Conservation (phyloP, 1,140 invertebrate species). For the Bombus sylvicola region DNA sequence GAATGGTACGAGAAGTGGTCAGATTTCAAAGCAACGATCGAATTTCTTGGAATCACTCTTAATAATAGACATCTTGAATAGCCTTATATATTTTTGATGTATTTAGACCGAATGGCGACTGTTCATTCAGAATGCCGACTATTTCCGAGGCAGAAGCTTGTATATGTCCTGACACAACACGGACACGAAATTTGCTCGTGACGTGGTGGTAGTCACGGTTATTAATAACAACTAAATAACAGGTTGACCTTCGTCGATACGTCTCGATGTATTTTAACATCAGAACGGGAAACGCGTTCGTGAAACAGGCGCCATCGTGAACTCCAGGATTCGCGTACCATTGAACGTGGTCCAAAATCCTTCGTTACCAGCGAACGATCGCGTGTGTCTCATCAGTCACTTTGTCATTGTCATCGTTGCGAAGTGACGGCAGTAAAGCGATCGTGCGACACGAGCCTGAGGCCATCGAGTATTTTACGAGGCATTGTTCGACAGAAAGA, state of each 20-base stretch:
- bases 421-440: conserved; percentile 36
- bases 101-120: conserved; percentile 7
- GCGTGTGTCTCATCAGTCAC: not conserved
- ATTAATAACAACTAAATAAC: conserved; percentile 61
- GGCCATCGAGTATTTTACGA: conserved; percentile 40
- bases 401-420: conserved; percentile 39
- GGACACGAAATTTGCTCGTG: not conserved
- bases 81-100: not conserved
- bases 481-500: conserved; percentile 30
- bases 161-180: not conserved
- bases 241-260: conserved; percentile 48
- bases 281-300: conserved; percentile 22
- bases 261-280: conserved; percentile 2
- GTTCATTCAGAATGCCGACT: conserved; percentile 39
- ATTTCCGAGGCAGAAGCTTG: conserved; percentile 34
- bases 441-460: conserved; percentile 21
- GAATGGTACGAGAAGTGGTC: conserved; percentile 5
- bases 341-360: conserved; percentile 5
- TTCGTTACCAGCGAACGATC: not conserved
- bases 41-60: conserved; percentile 25
- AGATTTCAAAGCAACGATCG: not conserved
- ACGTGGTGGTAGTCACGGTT: conserved; percentile 35
- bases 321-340: not conserved
- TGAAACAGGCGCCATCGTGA: conserved; percentile 6
- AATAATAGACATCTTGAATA: conserved; percentile 30